Evolutionary conservation across 1,140 invertebrate species (phyloP), one percentile per base, ranked within the genome.

Genomic region (Spodoptera frugiperda): DNA sequence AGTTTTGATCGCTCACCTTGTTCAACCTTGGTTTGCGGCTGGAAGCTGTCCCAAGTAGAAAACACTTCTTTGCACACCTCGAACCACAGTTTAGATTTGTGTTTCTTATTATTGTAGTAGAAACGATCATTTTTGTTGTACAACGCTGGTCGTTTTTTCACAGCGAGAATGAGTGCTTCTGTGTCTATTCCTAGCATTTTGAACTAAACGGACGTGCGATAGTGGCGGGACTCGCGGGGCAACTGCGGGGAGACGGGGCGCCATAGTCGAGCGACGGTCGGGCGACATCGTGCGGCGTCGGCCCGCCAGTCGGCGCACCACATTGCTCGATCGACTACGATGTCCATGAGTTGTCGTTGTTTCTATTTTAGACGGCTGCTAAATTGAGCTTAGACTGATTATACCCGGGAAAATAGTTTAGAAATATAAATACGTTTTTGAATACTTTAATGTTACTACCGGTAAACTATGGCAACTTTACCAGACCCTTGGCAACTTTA

Each of bases 51-150:
- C 82, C 82, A 87, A 14, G 76, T 73, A 1, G 65, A 14, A 12
- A 79, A 80, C 10, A 87, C 82, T 49, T 87, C 85, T 33, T 68
- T 70, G 44, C 84, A 83, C 9, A 82, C 77, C 15, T 83, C 82
- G 3, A 61, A 74, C 85, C 85, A 87, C 55, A 84, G n/a, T 53
- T 65, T 79, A n/a, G 78, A 44, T 61, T 82, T 87, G 39, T 80
- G 61, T 54, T 83, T 83, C 63, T 79, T 80, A 30, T 82, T 79
- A 55, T 59, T 76, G 59, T 80, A 79, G 73, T 86, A 85, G 65
- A 71, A 76, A 5, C 73, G 54, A 14, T 83, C 77, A 10, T 76
- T 78, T 53, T 80, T 83, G 17, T 82, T 82, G 71, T 87, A 87
- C 19, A 87, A 46, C 0, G 77, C 77, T 0, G 82, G 81, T 0